Percentiles rank a stretch among this genome's conserved stretches.
phyloP scores from a whole-genome alignment of 2,113 vertebrate species.

The Rhombomys opimus region DNA sequence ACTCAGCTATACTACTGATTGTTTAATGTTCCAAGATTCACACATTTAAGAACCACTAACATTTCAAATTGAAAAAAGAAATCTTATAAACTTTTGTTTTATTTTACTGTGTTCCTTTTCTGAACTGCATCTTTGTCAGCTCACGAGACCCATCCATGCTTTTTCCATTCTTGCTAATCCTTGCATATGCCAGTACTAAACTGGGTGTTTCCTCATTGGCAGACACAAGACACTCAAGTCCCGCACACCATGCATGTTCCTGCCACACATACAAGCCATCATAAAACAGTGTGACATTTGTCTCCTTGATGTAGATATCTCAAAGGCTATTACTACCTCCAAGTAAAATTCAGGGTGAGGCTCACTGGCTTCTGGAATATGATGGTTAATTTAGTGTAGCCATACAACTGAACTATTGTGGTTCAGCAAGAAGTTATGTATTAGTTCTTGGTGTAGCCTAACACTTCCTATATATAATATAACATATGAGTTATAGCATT shows the following conservation, averaged over 20 bases:
- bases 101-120: neutral
- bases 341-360: neutral
- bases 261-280: neutral
- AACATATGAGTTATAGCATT: neutral
- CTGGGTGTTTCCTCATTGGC: neutral
- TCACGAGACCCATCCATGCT: no score
- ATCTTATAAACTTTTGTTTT: neutral
- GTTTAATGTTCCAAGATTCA: neutral
- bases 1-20: neutral
- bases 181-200: neutral
- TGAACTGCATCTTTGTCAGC: neutral
- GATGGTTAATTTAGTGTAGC: neutral
- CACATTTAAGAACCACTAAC: neutral
- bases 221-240: neutral
- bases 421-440: no score
- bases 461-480: no score
- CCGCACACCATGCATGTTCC: fast-evolving
- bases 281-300: neutral
- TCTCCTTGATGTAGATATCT: neutral
- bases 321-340: no score
- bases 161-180: fast-evolving
- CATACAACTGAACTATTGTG: no score
- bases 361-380: neutral
- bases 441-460: neutral
- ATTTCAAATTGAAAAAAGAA: neutral